Evolutionary conservation across 1,140 invertebrate genomes (phyloP).

Genomic region (Bilobella aurantiaca): DNA sequence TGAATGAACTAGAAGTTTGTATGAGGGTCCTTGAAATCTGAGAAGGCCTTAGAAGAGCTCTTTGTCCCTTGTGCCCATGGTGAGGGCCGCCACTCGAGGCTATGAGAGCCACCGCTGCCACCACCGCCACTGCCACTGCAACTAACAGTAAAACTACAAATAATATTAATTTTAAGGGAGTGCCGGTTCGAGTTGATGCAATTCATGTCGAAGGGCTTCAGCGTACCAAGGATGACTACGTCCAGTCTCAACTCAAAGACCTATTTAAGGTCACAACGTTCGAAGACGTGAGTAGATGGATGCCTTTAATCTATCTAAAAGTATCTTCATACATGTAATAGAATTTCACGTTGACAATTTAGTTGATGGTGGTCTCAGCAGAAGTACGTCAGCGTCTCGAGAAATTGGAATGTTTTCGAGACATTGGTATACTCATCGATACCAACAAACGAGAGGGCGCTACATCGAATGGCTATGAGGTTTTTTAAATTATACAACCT

Average conservation of each 20-base stretch:
- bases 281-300: conserved; percentile 47
- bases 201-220: conserved; percentile 66
- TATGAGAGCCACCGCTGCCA: not conserved
- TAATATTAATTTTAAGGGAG: conserved; percentile 3
- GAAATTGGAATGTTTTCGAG: conserved; percentile 68
- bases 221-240: conserved; percentile 72
- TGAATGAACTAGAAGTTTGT: not conserved
- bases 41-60: not conserved
- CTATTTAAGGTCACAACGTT: conserved; percentile 57
- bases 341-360: conserved; percentile 8
- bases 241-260: conserved; percentile 58
- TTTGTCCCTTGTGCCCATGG: not conserved
- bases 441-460: conserved; percentile 60
- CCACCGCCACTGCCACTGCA: not conserved
- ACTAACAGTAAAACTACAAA: not conserved
- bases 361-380: conserved; percentile 44
- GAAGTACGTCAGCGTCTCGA: conserved; percentile 57
- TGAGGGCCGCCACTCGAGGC: not conserved
- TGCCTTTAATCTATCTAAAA: conserved; percentile 31
- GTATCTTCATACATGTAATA: not conserved
- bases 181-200: conserved; percentile 62
- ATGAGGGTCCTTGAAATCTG: not conserved
- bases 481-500: conserved; percentile 37
- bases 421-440: conserved; percentile 68
- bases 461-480: conserved; percentile 65